phyloP scores from a whole-genome alignment of 1,140 invertebrate species.

The Sarcophaga bullata region DNA sequence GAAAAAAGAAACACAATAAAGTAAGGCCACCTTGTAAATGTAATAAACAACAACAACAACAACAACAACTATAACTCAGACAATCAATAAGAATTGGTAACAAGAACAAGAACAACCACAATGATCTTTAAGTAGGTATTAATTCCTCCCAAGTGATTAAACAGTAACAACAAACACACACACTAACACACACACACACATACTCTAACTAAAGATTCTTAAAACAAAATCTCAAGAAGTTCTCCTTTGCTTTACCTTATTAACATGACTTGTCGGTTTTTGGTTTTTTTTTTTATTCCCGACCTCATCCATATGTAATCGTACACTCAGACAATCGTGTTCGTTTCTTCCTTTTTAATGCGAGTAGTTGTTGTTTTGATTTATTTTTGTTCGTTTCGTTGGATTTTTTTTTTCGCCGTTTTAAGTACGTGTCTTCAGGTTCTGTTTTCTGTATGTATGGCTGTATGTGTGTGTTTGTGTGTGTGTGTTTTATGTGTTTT shows the following conservation, averaged over 20 bases:
- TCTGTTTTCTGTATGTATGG: no score
- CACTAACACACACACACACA: conserved; percentile 12
- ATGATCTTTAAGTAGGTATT: conserved; percentile 33
- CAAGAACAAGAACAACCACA: conserved; percentile 9
- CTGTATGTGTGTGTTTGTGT: not conserved
- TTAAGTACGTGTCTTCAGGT: not conserved
- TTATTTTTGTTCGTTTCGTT: not conserved
- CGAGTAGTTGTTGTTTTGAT: not conserved
- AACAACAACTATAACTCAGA: not conserved
- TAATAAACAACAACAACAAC: not conserved
- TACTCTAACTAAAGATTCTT: not conserved
- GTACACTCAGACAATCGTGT: not conserved
- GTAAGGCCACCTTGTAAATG: not conserved
- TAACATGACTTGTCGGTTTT: conserved; percentile 7
- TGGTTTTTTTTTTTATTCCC: not conserved
- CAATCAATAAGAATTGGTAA: not conserved
- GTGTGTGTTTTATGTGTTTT: not conserved
- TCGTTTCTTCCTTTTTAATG: not conserved
- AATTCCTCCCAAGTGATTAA: conserved; percentile 38
- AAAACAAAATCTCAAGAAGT: no score
- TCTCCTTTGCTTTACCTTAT: not conserved
- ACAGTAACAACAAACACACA: not conserved
- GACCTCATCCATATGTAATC: not conserved
- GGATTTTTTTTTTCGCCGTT: not conserved
- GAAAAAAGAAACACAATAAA: not conserved